A percentile compares a stretch with the other conserved stretches of the same genome.
phyloP scores from a whole-genome alignment of 2,888 invertebrate species.

The Pheosia gnoma region DNA sequence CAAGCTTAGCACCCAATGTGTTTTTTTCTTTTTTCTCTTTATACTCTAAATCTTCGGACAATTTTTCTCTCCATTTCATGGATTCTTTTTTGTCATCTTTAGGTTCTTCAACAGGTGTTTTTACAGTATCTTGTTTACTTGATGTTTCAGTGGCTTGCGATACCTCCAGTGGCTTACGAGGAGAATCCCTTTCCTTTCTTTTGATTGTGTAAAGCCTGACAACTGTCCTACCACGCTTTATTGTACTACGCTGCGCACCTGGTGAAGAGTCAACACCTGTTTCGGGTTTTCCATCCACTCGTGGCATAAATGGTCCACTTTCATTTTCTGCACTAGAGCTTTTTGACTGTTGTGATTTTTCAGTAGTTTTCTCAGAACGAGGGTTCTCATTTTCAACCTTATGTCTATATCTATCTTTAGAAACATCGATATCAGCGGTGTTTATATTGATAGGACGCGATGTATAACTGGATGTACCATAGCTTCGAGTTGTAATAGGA shows the following conservation, averaged over 20 bases:
- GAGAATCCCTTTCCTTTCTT: slow-evolving; percentile 77
- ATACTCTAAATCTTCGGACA: slow-evolving; percentile 83
- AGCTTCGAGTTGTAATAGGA: slow-evolving; percentile 79
- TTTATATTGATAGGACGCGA: slow-evolving; percentile 90
- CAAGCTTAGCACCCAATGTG: slow-evolving; percentile 88
- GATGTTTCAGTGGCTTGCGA: slow-evolving; percentile 33
- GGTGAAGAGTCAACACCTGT: slow-evolving; percentile 74
- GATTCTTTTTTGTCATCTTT: slow-evolving; percentile 36
- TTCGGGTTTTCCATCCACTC: slow-evolving; percentile 74
- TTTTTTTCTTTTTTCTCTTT: slow-evolving; percentile 84
- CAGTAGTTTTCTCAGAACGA: slow-evolving; percentile 39
- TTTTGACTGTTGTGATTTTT: slow-evolving; percentile 48
- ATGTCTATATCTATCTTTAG: slow-evolving; percentile 85
- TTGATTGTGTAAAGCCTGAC: slow-evolving; percentile 89
- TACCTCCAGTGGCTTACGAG: slow-evolving; percentile 59
- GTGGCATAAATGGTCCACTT: slow-evolving; percentile 73
- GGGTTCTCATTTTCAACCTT: slow-evolving; percentile 41
- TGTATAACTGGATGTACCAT: slow-evolving; percentile 69
- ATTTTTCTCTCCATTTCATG: slow-evolving; percentile 85
- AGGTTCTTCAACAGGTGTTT: slow-evolving; percentile 16
- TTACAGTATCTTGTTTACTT: slow-evolving; percentile 21
- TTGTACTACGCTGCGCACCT: slow-evolving; percentile 79
- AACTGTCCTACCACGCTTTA: slow-evolving; percentile 89
- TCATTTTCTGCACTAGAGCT: slow-evolving; percentile 46
- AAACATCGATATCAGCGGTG: slow-evolving; percentile 94